These are phyloP conservation scores for Panorpa germanica DNA, from an alignment of 2,888 invertebrate species.

Conservation along the genomic window DNA sequence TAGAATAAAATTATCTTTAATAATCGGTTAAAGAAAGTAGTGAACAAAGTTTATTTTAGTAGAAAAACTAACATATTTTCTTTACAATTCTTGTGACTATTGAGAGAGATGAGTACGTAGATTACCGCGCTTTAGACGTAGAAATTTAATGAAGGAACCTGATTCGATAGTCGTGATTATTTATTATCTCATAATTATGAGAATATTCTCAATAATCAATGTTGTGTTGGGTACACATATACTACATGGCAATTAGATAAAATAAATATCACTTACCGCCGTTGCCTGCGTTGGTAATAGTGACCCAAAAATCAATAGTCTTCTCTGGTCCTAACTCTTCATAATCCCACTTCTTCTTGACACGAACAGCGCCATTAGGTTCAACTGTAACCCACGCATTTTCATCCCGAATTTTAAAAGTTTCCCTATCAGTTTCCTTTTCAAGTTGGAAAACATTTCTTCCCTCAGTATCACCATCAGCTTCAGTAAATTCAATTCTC, in stretches of 20 bases:
- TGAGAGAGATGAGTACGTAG: no score
- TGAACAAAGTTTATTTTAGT: no score
- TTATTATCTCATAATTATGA: no score
- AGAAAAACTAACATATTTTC: no score
- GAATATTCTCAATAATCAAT: no score
- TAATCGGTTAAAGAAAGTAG: no score
- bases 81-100: no score
- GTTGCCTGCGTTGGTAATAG: slow-evolving; percentile 76
- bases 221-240: no score
- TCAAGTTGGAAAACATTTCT: slow-evolving; percentile 77
- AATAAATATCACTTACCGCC: slow-evolving; percentile 43
- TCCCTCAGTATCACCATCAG: slow-evolving; percentile 76
- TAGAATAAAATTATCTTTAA: no score
- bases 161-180: no score
- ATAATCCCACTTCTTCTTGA: slow-evolving; percentile 94
- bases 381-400: slow-evolving; percentile 90
- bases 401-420: slow-evolving; percentile 83
- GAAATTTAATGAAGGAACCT: no score
- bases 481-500: slow-evolving; percentile 78
- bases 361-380: slow-evolving; percentile 77
- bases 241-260: slow-evolving; percentile 3
- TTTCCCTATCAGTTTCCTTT: slow-evolving; percentile 81
- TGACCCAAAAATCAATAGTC: slow-evolving; percentile 91
- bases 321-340: slow-evolving; percentile 87
- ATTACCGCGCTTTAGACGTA: no score